A percentile compares a stretch with the other conserved stretches of the same genome.
Conservation (phyloP, 2,797 vertebrate genomes). For the Characodon lateralis region DNA sequence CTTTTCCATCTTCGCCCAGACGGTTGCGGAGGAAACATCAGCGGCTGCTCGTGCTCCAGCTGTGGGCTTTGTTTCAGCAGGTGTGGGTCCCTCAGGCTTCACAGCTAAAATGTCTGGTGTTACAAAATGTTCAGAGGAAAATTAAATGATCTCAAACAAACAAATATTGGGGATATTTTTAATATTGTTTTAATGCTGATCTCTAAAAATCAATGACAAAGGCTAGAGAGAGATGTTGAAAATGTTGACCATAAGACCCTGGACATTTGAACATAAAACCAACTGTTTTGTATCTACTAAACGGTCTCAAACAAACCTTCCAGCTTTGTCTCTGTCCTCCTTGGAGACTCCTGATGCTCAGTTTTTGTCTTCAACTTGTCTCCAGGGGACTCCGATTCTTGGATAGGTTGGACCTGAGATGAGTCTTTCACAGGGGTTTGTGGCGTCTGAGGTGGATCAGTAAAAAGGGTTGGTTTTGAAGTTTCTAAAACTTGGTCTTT, state of each 20-base stretch:
- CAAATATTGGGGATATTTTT: neutral
- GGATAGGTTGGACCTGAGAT: neutral
- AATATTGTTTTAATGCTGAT: neutral
- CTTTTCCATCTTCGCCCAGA: neutral
- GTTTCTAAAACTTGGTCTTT: slow-evolving; percentile 1
- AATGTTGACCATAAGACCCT: neutral
- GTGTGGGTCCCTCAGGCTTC: neutral
- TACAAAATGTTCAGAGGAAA: neutral
- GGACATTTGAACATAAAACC: no score
- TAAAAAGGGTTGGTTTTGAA: neutral
- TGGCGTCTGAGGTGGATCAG: neutral
- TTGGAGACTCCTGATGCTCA: neutral
- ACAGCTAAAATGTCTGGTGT: neutral
- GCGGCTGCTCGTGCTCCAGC: neutral
- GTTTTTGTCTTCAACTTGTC: neutral
- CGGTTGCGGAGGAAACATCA: fast-evolving
- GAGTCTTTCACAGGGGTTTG: neutral
- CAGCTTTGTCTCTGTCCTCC: neutral
- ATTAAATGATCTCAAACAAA: neutral
- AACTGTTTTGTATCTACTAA: no score
- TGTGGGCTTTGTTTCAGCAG: neutral
- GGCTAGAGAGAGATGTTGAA: neutral
- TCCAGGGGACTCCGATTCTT: slow-evolving; percentile 11
- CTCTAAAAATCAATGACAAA: neutral
- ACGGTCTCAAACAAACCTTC: slow-evolving; percentile 24